phyloP scores from a whole-genome alignment of 2,113 vertebrate genomes.

The Ameiurus melas region DNA sequence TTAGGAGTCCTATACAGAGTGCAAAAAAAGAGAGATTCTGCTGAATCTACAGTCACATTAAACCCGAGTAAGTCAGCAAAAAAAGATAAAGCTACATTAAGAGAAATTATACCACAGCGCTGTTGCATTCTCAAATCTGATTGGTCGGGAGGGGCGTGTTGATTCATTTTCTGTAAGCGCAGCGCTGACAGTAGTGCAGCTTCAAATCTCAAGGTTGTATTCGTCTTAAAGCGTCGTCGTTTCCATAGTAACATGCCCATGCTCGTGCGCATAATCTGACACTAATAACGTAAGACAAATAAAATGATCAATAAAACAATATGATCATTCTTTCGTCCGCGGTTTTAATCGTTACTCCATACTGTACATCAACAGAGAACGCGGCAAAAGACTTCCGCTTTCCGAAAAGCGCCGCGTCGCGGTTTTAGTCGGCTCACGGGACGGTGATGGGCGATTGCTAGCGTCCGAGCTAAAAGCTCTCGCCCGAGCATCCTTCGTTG shows the following conservation, averaged over 20 bases:
- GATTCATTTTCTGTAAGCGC: not conserved
- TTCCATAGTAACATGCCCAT: not conserved
- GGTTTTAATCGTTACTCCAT: not conserved
- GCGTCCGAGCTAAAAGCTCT: not conserved
- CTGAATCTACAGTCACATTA: conserved; percentile 11
- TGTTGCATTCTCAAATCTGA: not conserved
- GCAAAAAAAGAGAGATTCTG: not conserved
- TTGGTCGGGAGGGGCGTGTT: not conserved
- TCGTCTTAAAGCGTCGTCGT: not conserved
- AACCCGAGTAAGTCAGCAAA: conserved; percentile 19
- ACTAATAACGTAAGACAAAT: too few species aligned
- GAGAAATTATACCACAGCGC: not conserved
- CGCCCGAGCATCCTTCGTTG: not conserved
- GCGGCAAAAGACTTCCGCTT: not conserved
- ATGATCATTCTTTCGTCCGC: too few species aligned
- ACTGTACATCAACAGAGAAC: not conserved
- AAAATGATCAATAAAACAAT: too few species aligned
- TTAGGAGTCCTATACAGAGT: not conserved
- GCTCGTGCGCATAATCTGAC: not conserved
- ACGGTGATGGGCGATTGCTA: too few species aligned
- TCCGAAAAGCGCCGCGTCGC: not conserved
- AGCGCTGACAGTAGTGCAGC: not conserved
- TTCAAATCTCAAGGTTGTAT: not conserved
- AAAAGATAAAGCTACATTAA: not conserved
- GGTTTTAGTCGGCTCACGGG: not conserved